These are phyloP conservation scores for Alectoris magna DNA, from an alignment of 2,797 vertebrate species.

Conservation along the genomic window DNA sequence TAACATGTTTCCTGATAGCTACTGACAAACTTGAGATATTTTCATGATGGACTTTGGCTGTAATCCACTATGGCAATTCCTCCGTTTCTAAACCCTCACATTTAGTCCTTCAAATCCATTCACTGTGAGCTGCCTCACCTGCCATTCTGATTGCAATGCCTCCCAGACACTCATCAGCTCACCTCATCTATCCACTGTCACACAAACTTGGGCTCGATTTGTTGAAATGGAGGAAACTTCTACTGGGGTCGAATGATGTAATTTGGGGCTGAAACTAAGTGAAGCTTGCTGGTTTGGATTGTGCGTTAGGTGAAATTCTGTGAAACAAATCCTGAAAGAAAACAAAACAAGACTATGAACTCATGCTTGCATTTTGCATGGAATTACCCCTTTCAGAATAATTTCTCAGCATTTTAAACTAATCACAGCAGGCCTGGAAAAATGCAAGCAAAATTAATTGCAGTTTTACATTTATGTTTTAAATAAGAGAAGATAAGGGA, in stretches of 20 bases:
- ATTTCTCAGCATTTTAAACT: neutral
- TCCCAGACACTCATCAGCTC: slow-evolving; percentile 60
- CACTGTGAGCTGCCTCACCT: slow-evolving; percentile 47
- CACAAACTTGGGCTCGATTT: slow-evolving; percentile 56
- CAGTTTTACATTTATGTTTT: neutral
- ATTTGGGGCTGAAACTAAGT: slow-evolving; percentile 60
- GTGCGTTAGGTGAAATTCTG: slow-evolving; percentile 25
- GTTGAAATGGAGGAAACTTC: slow-evolving; percentile 58
- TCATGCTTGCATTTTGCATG: neutral
- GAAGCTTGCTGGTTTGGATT: slow-evolving; percentile 29
- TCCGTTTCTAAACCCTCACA: slow-evolving; percentile 10
- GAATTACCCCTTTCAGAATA: neutral
- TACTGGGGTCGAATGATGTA: slow-evolving; percentile 5
- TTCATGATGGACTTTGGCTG: neutral
- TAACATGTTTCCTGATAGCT: neutral
- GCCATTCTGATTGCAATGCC: slow-evolving; percentile 59
- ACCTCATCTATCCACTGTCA: slow-evolving; percentile 68
- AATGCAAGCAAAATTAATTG: neutral
- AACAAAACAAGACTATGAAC: slow-evolving; percentile 32
- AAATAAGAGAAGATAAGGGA: neutral
- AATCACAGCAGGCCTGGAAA: neutral
- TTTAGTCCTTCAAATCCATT: slow-evolving; percentile 50
- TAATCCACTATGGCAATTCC: slow-evolving; percentile 33
- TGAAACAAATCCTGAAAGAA: slow-evolving; percentile 40
- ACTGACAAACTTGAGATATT: slow-evolving; percentile 35